These are phyloP conservation scores for Dolichopus griseipennis DNA, from an alignment of 2,888 invertebrate genomes.

Conservation along the genomic window DNA sequence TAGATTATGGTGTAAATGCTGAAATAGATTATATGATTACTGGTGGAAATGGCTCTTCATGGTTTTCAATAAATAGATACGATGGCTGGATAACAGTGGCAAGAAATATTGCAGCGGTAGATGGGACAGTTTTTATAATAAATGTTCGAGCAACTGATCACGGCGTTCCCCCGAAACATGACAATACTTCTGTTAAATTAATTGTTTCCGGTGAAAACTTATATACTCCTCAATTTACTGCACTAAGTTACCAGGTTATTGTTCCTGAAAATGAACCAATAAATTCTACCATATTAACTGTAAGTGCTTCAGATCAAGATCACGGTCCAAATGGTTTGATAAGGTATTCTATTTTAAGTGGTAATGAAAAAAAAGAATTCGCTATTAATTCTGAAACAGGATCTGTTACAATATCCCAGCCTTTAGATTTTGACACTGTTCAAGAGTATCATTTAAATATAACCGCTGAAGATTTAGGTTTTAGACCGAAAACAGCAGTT, in stretches of 20 bases:
- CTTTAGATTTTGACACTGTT: constrained; percentile 78
- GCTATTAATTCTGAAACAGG: constrained; percentile 68
- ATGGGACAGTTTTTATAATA: constrained; percentile 58
- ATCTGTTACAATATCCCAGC: constrained; percentile 65
- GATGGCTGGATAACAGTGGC: constrained; percentile 74
- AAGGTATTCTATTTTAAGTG: constrained; percentile 72
- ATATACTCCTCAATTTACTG: constrained; percentile 71
- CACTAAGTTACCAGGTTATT: constrained; percentile 76
- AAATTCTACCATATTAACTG: constrained; percentile 73
- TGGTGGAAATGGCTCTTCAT: constrained; percentile 67
- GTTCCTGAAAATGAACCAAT: constrained; percentile 86
- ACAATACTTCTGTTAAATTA: constrained; percentile 62
- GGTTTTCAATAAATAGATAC: constrained; percentile 63
- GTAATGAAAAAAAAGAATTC: constrained; percentile 74
- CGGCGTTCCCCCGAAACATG: constrained; percentile 78
- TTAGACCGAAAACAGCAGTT: constrained; percentile 64
- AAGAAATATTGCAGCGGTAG: constrained; percentile 44
- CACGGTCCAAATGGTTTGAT: constrained; percentile 85
- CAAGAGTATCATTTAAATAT: constrained; percentile 80
- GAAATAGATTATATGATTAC: constrained; percentile 70
- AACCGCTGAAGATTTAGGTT: constrained; percentile 78
- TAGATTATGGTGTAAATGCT: constrained; percentile 82
- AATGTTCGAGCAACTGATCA: constrained; percentile 71
- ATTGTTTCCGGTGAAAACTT: constrained; percentile 79
- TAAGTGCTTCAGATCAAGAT: constrained; percentile 78